phyloP scores from a whole-genome alignment of 1,140 invertebrate genomes.

The Zaprionus ornatus region DNA sequence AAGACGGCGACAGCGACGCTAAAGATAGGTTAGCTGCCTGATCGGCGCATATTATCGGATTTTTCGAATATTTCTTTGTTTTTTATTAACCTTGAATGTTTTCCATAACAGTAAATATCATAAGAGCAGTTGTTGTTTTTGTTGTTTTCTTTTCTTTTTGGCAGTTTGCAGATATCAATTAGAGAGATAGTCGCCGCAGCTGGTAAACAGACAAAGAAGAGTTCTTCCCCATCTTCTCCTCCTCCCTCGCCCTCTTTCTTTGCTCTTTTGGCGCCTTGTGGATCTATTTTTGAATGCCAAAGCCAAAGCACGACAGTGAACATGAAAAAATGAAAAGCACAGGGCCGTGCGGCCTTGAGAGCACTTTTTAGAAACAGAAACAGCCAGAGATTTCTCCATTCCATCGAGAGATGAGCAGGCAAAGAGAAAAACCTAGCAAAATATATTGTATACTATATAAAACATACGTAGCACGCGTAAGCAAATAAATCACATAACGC shows the following conservation, averaged over 20 bases:
- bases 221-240: background rate
- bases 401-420: background rate
- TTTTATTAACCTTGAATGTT: conserved; percentile 50
- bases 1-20: background rate
- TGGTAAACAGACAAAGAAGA: conserved; percentile 52
- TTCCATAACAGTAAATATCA: conserved; percentile 17
- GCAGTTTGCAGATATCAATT: conserved; percentile 51
- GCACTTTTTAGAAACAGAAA: conserved; percentile 28
- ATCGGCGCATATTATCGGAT: background rate
- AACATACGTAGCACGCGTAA: conserved; percentile 51
- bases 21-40: too few relatives aligned
- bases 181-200: conserved; percentile 59
- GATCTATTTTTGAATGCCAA: conserved; percentile 77
- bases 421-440: conserved; percentile 37
- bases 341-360: conserved; percentile 56
- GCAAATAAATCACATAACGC: conserved; percentile 70
- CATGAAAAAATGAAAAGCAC: conserved; percentile 42
- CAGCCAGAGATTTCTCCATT: conserved; percentile 1
- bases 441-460: background rate
- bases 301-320: conserved; percentile 76
- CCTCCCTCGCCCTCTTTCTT: background rate
- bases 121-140: conserved; percentile 32
- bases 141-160: background rate
- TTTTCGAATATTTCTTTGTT: background rate
- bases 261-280: conserved; percentile 15